Evolutionary conservation across 1,140 invertebrate genomes (phyloP), one percentile per base, ranked within the genome.

Genomic region (Halesus radiatus): DNA sequence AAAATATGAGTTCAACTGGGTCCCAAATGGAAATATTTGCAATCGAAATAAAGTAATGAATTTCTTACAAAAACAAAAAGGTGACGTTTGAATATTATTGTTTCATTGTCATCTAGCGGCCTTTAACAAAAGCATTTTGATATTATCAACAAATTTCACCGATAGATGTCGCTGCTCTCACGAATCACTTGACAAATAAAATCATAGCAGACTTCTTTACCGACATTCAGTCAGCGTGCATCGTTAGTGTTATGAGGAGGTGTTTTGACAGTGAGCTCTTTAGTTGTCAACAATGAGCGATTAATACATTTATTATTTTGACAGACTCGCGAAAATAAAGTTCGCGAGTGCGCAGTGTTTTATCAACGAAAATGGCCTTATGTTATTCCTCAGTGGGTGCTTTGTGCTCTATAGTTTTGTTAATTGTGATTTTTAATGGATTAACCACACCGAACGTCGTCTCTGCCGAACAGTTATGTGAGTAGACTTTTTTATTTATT

Each of bases 251-350:
- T 18, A 52, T 26, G 52, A 5, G 54, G 72, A 16, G 22, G 50
- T 72, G n/a, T 74, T 26, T 50, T 70, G 66, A 70, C 37, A 52
- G 66, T 70, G 32, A 70, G 37, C 32, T 70, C 66, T 70, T 70
- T 50, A 70, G 72, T 74, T 74, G 74, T 76, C 74, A 76, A 76
- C 58, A 76, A 76, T 76, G 74, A 54, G 18, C 26, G 70, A 60
- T 60, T 76, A 45, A 62, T 60, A 76, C 16, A 70, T 20, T 66
- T 70, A 70, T 70, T 45, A 70, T 74, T 74, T 74, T 74, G n/a
- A 54, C 52, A 74, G 23, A 54, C 26, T 74, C 70, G 70, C 70
- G 70, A 29, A 74, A 26, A 26, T 74, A n/a, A 26, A 74, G n/a
- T 29, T 54, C 70, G 70, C 70, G 70, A 74, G 70, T 54, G 70